Base-by-base conservation (phyloP, 2,113 vertebrate species). In the Heteronetta atricapilla region DNA sequence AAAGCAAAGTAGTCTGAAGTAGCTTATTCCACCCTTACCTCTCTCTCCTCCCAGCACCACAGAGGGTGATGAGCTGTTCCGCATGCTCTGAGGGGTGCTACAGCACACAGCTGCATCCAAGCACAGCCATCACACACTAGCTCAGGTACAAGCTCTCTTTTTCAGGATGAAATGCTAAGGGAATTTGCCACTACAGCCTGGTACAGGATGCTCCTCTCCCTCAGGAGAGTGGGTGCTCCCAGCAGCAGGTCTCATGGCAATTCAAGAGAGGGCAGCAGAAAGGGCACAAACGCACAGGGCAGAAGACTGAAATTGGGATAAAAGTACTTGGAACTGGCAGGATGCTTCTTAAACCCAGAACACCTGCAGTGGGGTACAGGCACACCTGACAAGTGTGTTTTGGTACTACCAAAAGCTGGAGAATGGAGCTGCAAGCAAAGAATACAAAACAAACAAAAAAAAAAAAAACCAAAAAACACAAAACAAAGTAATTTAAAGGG, bases 131-230 rank as follows among this genome's bases (percentile, higher is more conserved):
- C 2, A 3, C 48, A 60, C 44, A 69, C 4, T 67, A 88, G 63
- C 33, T 72, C 53, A 64, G 38, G 38, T 13, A 62, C 6, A 1
- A 9, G 40, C 67, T 86, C 48, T 29, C 21, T 58, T 63, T 17
- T 26, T 21, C 6, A 2, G 44, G 13, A 66, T 0, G 0, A 72
- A 76, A 66, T 16, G 0, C 38, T 38, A 38, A 38, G 38, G 38
- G 11, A 38, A 38, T 38, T 10, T 2, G 20, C 58, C 72, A 40
- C 21, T 76, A 62, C 36, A 60, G 29, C 21, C 18, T 40, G n/a
- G 25, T 40, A 33, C n/a, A 84, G 52, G 20, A 82, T 26, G 19
- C 25, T 75, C 25, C 25, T 38, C 50, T 63, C 7, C 60, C 70
- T 48, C 44, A 3, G 2, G 86, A 64, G 33, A 59, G 36, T 0